A percentile compares a stretch with the other conserved stretches of the same genome.
These are phyloP conservation scores for Caenorhabditis sinica DNA, from an alignment of 2,888 invertebrate species.

Conservation along the genomic window DNA sequence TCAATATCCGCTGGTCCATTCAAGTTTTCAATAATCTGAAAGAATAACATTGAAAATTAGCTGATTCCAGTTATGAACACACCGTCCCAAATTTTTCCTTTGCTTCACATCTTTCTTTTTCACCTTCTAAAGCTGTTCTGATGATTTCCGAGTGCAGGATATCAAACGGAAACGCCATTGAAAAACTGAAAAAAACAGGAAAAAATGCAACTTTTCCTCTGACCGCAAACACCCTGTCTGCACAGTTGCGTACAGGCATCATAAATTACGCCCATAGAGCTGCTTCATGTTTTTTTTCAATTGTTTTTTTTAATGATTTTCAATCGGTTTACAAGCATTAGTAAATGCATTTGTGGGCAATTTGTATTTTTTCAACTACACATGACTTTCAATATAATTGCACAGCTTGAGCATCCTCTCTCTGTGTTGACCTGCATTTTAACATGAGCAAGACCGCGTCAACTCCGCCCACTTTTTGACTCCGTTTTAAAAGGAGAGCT, in stretches of 20 bases:
- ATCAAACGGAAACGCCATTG: slow-evolving; percentile 78
- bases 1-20: slow-evolving; percentile 63
- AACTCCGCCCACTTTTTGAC: neutral
- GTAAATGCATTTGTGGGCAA: too few relatives aligned
- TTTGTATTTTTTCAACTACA: too few relatives aligned
- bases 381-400: too few relatives aligned
- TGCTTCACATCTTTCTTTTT: slow-evolving; percentile 65
- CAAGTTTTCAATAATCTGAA: slow-evolving; percentile 64
- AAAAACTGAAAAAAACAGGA: slow-evolving; percentile 5
- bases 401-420: too few relatives aligned
- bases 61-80: neutral
- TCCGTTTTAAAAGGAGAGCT: neutral
- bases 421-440: neutral
- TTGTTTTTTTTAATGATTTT: too few relatives aligned
- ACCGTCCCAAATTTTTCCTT: slow-evolving; percentile 70
- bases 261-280: slow-evolving; percentile 38
- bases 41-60: too few relatives aligned
- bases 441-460: neutral
- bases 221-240: slow-evolving; percentile 45
- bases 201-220: neutral
- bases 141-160: slow-evolving; percentile 81
- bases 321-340: too few relatives aligned
- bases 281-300: slow-evolving; percentile 7
- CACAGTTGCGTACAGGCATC: slow-evolving; percentile 16
- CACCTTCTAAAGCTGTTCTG: slow-evolving; percentile 73